Base-by-base conservation (phyloP, 2,888 invertebrate genomes). In the Melipona bicolor region DNA sequence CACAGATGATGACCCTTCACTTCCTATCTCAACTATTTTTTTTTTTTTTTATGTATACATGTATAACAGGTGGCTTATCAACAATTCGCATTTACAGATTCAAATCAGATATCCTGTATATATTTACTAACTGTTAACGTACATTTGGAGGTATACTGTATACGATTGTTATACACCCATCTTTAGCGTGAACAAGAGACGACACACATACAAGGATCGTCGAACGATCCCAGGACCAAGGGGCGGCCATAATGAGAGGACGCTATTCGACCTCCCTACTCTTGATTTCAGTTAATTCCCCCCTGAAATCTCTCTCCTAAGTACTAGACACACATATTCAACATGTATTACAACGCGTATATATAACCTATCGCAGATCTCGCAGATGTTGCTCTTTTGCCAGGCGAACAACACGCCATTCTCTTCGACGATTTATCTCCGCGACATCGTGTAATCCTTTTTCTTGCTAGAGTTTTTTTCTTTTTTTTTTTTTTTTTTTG, bases 131-230 rank as follows among this genome's bases (percentile, higher is more conserved):
- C 79, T 78, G 24, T 77, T 62, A 61, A 69, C 62, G 11, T 70
- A 77, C 36, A 52, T 62, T 36, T 62, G 61, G 65, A 78, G 78
- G 62, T 77, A 77, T 73, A 84, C 68, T 81, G 85, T 84, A 81
- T 84, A 84, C 77, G 71, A 85, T 78, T 74, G 79, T 71, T 85
- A 86, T 86, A 87, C 83, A 78, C 85, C 80, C 83, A 80, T 80
- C 78, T 86, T 71, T 84, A 86, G 84, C 75, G 64, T 82, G 81
- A 84, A 61, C 86, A 83, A 85, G 83, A 85, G 82, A 81, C 81
- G 86, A 80, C 83, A 83, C 65, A 83, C 87, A 49, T 87, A 77
- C 83, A 86, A 81, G 87, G 86, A 86, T 86, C 87, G 87, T 81
- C 87, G 82, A 84, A 86, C 85, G 81, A 80, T 87, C 83, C 85